phyloP scores from a whole-genome alignment of 2,888 invertebrate species.

The Aleiodes leptofemur region DNA sequence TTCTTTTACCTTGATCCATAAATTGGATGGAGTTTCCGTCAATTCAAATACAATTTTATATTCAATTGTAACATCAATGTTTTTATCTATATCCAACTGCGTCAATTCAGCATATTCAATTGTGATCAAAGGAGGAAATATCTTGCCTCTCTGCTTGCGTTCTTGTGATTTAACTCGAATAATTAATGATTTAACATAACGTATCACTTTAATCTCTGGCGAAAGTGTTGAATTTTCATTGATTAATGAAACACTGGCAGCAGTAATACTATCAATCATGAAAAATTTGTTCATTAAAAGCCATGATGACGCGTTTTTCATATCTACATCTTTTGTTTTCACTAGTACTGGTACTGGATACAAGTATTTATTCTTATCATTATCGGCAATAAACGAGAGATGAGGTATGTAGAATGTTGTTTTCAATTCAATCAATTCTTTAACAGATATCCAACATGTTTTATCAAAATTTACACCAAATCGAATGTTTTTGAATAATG shows the following conservation, averaged over 20 bases:
- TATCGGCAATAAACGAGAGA: conserved; percentile 75
- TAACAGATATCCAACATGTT: conserved; percentile 68
- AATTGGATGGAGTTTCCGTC: conserved; percentile 70
- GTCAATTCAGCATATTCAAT: conserved; percentile 79
- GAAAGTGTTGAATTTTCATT: conserved; percentile 58
- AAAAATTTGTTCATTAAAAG: conserved; percentile 83
- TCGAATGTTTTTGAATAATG: conserved; percentile 69
- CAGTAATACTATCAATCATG: conserved; percentile 79
- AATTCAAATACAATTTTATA: conserved; percentile 74
- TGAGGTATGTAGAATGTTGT: conserved; percentile 78
- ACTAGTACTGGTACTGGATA: conserved; percentile 79
- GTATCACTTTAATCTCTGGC: conserved; percentile 63
- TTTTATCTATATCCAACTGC: conserved; percentile 71
- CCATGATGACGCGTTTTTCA: conserved; percentile 76
- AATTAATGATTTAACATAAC: conserved; percentile 72
- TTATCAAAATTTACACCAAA: conserved; percentile 74
- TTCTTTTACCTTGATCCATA: conserved; percentile 73
- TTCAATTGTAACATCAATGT: conserved; percentile 68
- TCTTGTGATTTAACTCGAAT: conserved; percentile 72
- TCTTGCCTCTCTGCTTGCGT: conserved; percentile 76
- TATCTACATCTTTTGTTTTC: conserved; percentile 73
- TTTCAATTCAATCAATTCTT: conserved; percentile 70
- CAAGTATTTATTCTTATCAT: conserved; percentile 69
- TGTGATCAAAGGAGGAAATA: conserved; percentile 79
- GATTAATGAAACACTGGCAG: conserved; percentile 64